phyloP scores from a whole-genome alignment of 64 coral and sea anemone genomes.

The Porites lutea region DNA sequence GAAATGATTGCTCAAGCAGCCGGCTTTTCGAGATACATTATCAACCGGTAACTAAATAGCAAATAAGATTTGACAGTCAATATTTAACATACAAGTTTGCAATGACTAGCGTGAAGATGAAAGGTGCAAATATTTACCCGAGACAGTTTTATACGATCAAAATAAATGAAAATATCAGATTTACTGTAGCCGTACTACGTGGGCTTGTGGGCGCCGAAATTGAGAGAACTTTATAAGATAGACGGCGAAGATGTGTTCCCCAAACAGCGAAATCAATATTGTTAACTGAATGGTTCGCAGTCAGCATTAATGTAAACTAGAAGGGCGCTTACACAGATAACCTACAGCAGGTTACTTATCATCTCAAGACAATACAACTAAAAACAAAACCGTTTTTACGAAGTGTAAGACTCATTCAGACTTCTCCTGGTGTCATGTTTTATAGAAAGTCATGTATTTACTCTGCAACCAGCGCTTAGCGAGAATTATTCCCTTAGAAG shows the following conservation, averaged over 20 bases:
- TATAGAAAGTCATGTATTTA: background rate
- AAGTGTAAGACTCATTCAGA: background rate
- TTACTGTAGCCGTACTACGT: background rate
- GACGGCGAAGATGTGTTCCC: background rate
- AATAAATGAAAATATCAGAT: conserved; percentile 13
- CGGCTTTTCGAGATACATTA: conserved; percentile 63
- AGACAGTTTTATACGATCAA: conserved; percentile 13
- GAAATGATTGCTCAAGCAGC: conserved; percentile 45
- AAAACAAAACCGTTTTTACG: conserved; percentile 13
- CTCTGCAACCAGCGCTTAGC: background rate
- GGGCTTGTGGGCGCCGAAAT: background rate
- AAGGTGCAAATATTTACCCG: conserved; percentile 25
- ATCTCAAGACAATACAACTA: conserved; percentile 37
- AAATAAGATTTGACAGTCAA: conserved; percentile 52
- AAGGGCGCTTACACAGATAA: conserved; percentile 18
- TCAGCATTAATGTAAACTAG: conserved; percentile 20
- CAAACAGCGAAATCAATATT: conserved; percentile 14
- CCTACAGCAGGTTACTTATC: conserved; percentile 18
- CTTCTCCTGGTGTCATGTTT: background rate
- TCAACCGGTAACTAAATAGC: conserved; percentile 44
- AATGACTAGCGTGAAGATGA: background rate
- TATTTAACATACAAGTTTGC: conserved; percentile 20
- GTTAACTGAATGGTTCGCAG: background rate
- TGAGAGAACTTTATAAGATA: background rate
- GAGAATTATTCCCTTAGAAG: background rate